A percentile compares a stretch with the other conserved stretches of the same genome.
Conservation (phyloP, 1,140 invertebrate genomes). For the Atopsyche davidsoni region DNA sequence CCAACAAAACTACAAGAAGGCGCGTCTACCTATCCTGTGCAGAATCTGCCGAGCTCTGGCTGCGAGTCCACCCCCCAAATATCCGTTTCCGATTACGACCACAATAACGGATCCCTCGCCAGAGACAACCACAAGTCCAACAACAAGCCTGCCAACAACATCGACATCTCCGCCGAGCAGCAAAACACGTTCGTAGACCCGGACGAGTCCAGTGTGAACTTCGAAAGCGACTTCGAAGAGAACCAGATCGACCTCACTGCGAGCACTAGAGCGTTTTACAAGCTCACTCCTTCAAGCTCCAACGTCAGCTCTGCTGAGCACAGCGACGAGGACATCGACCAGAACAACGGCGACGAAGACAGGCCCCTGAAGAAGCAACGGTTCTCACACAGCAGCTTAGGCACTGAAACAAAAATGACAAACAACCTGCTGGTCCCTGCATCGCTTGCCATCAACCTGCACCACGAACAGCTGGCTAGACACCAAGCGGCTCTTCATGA, state of each 20-base stretch:
- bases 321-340: constrained; percentile 52
- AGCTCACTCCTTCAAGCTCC: constrained; percentile 53
- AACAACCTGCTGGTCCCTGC: constrained; percentile 49
- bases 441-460: constrained; percentile 45
- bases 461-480: constrained; percentile 41
- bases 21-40: constrained; percentile 51
- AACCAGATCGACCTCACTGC: constrained; percentile 34
- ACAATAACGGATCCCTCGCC: constrained; percentile 39
- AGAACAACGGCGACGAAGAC: constrained; percentile 49
- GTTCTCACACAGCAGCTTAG: constrained; percentile 38
- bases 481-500: constrained; percentile 30
- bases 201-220: constrained; percentile 36
- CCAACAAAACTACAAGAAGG: constrained; percentile 84
- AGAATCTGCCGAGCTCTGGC: constrained; percentile 37
- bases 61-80: constrained; percentile 17
- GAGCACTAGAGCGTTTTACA: constrained; percentile 35
- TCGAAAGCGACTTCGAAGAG: constrained; percentile 43
- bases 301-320: constrained; percentile 47
- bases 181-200: constrained; percentile 15
- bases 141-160: constrained; percentile 25
- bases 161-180: constrained; percentile 41
- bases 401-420: constrained; percentile 38
- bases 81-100: constrained; percentile 33
- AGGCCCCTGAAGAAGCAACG: constrained; percentile 46
- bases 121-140: constrained; percentile 28